phyloP scores from a whole-genome alignment of 92 coral and sea anemone species.

The Porites rus region DNA sequence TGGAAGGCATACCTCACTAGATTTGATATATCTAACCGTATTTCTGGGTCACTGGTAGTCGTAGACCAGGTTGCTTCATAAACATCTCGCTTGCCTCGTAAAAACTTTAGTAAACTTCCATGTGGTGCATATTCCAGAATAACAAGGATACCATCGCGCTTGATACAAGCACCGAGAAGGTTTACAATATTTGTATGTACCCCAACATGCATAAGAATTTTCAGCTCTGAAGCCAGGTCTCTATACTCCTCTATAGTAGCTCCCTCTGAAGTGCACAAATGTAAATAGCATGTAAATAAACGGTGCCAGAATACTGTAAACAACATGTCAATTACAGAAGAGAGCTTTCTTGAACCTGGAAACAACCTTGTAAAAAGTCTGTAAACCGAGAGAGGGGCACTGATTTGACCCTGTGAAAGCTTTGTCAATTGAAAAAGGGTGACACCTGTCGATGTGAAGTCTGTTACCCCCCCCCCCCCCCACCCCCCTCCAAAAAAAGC shows the following conservation, averaged over 20 bases:
- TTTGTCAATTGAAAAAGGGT: no score
- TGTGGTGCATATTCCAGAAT: slow-evolving; percentile 90
- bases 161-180: slow-evolving; percentile 88
- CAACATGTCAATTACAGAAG: no score
- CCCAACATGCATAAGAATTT: slow-evolving; percentile 90
- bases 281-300: no score
- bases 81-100: slow-evolving; percentile 77
- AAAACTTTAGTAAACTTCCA: slow-evolving; percentile 76
- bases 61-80: slow-evolving; percentile 83
- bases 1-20: slow-evolving; percentile 73
- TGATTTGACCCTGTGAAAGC: no score
- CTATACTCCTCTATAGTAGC: slow-evolving; percentile 73
- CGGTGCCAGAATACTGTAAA: no score
- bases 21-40: slow-evolving; percentile 71
- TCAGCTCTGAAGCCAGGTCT: slow-evolving; percentile 87
- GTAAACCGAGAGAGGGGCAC: no score
- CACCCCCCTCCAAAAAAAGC: no score
- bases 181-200: slow-evolving; percentile 82
- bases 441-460: no score
- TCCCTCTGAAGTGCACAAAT: slow-evolving; percentile 35
- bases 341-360: no score
- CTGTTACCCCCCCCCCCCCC: no score
- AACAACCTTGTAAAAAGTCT: no score
- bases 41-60: slow-evolving; percentile 66
- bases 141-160: slow-evolving; percentile 66